Evolutionary conservation across 2,888 invertebrate species (phyloP), one percentile per base, ranked within the genome.

Genomic region (Eupithecia centaureata): DNA sequence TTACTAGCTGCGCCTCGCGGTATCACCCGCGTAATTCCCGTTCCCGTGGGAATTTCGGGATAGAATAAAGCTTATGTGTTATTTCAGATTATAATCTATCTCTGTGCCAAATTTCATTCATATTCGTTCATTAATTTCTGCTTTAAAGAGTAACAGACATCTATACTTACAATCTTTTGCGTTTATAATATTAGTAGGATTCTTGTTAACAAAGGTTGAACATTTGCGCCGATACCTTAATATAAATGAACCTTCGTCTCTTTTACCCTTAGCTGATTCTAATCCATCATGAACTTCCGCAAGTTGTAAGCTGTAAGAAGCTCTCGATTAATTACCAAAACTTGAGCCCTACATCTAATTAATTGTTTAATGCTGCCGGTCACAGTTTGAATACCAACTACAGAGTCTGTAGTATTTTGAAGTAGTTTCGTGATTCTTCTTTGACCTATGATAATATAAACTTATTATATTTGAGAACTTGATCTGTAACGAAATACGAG

Each of bases 321-420:
- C 79, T 78, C 70, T 78, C 81, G 85, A 87, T 88, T 86, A 88
- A 89, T 86, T 86, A 85, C 79, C 71, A 70, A 79, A 86, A 86
- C 82, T 87, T 86, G 73, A 81, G 82, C 79, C 81, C 80, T 82
- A 73, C 71, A 77, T 80, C 78, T 81, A 84, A 86, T 85, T 82
- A 82, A 82, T 82, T 79, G 80, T 81, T 76, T 72, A 79, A 81
- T 79, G 75, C 72, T 72, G 76, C 74, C 71, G 71, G 67, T 72
- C 59, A 57, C 63, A 68, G 71, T 64, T 61, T 61, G 7, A 32
- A 30, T 42, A 18, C 13, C 7, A n/a, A 18, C 25, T 22, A 22
- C 47, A 22, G 47, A 22, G 47, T 47, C 22, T 22, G 47, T 10
- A 42, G 18, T 47, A 10, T 47, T 2, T 47, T 22, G 42, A 42